Evolutionary conservation across 2,888 invertebrate genomes (phyloP).

Genomic region (Pterostichus madidus): DNA sequence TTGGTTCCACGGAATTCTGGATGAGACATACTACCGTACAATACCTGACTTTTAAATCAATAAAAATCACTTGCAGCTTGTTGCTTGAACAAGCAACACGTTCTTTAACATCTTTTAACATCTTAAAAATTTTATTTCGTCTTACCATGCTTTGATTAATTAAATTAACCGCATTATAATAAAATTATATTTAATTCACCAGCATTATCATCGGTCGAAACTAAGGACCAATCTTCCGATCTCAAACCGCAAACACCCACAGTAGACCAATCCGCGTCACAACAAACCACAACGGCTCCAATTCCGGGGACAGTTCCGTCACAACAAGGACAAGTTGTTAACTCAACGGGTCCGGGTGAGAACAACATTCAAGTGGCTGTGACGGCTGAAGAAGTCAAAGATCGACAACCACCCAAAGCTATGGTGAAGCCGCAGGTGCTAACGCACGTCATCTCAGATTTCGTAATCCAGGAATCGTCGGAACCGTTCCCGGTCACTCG

Average conservation of each 20-base stretch:
- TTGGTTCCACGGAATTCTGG: constrained; percentile 44
- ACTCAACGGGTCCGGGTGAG: constrained; percentile 68
- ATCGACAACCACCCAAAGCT: constrained; percentile 87
- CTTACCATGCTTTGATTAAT: too few species aligned
- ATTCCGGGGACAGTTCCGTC: constrained; percentile 75
- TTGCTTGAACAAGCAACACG: constrained; percentile 18
- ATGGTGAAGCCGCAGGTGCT: constrained; percentile 97
- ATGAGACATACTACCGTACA: constrained; percentile 36
- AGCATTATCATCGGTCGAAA: constrained; percentile 9
- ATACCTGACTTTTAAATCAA: constrained; percentile 52
- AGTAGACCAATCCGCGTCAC: constrained; percentile 53
- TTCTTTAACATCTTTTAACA: not conserved
- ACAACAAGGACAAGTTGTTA: constrained; percentile 69
- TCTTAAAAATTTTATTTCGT: not conserved
- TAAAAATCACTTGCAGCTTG: constrained; percentile 21
- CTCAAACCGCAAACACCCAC: constrained; percentile 12
- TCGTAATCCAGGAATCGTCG: constrained; percentile 96
- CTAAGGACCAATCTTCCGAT: constrained; percentile 46
- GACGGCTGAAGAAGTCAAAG: constrained; percentile 76
- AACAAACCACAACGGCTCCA: constrained; percentile 71
- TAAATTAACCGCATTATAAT: too few species aligned
- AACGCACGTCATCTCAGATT: constrained; percentile 97
- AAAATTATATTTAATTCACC: not conserved
- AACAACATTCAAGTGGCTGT: constrained; percentile 74
- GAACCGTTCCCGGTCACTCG: constrained; percentile 92